These are phyloP conservation scores for Lottia gigantea DNA, from an alignment of 2,888 invertebrate genomes.

Conservation along the genomic window DNA sequence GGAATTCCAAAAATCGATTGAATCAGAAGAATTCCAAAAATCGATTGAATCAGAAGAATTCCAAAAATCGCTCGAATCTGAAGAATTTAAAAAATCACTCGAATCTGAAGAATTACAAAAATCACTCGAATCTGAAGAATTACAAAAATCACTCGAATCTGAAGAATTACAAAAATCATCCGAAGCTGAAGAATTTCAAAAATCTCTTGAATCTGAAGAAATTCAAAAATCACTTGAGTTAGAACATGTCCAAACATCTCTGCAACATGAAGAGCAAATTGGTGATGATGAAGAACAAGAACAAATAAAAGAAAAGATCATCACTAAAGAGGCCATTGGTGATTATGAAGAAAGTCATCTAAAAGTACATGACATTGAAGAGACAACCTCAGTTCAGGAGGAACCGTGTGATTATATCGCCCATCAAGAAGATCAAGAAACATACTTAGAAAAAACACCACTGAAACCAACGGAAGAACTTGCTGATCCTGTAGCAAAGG, in stretches of 20 bases:
- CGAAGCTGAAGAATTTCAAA: neutral
- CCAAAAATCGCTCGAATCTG: neutral
- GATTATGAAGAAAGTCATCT: conserved; percentile 6
- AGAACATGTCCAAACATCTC: neutral
- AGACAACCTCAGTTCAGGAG: neutral
- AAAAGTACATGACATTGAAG: conserved; percentile 10
- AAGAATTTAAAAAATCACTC: neutral
- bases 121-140: conserved; percentile 6
- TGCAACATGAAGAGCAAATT: neutral
- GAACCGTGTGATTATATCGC: conserved; percentile 1
- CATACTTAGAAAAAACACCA: conserved; percentile 11
- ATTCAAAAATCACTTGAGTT: neutral
- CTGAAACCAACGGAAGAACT: neutral
- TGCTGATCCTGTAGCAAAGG: neutral
- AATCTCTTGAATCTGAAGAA: too few species aligned
- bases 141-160: neutral
- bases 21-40: conserved; percentile 14
- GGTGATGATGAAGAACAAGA: conserved; percentile 7
- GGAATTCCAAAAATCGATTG: conserved; percentile 8
- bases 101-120: conserved; percentile 14
- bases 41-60: too few species aligned
- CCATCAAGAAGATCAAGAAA: neutral
- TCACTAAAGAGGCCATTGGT: neutral
- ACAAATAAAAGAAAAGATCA: neutral
- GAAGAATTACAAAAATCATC: conserved; percentile 12